Conservation (phyloP, 1,140 invertebrate genomes). For the Bacillus rossius region DNA sequence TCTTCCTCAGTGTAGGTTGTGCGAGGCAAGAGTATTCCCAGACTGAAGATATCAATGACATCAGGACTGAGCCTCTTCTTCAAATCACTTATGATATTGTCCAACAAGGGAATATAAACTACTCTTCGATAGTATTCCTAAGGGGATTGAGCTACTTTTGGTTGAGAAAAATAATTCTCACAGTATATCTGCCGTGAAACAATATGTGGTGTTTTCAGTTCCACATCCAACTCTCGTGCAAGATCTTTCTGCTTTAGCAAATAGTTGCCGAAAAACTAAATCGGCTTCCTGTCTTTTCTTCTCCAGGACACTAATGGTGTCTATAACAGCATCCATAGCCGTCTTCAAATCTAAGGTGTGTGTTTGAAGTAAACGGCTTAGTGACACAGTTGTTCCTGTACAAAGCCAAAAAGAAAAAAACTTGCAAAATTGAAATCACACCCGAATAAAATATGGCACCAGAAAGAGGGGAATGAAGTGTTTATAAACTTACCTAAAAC, state of each 20-base stretch:
- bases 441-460: not conserved
- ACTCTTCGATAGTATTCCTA: constrained; percentile 21
- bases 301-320: constrained; percentile 18
- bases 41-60: constrained; percentile 13
- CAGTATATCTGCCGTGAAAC: constrained; percentile 16
- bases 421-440: not conserved
- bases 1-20: not conserved
- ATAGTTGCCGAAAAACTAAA: constrained; percentile 9
- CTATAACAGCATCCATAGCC: constrained; percentile 17
- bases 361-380: constrained; percentile 21
- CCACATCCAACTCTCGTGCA: constrained; percentile 13
- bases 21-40: constrained; percentile 11
- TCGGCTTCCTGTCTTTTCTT: constrained; percentile 13
- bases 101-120: constrained; percentile 23
- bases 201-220: constrained; percentile 15
- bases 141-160: constrained; percentile 4
- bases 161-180: constrained; percentile 8
- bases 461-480: not conserved
- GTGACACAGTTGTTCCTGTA: constrained; percentile 13
- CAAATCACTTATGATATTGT: constrained; percentile 20
- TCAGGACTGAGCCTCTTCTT: constrained; percentile 19
- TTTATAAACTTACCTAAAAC: constrained; percentile 16
- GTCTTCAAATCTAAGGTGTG: constrained; percentile 23
- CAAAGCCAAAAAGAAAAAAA: not conserved
- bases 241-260: constrained; percentile 12